Evolutionary conservation across 2,113 vertebrate genomes (phyloP).

Genomic region (Ciconia boyciana): DNA sequence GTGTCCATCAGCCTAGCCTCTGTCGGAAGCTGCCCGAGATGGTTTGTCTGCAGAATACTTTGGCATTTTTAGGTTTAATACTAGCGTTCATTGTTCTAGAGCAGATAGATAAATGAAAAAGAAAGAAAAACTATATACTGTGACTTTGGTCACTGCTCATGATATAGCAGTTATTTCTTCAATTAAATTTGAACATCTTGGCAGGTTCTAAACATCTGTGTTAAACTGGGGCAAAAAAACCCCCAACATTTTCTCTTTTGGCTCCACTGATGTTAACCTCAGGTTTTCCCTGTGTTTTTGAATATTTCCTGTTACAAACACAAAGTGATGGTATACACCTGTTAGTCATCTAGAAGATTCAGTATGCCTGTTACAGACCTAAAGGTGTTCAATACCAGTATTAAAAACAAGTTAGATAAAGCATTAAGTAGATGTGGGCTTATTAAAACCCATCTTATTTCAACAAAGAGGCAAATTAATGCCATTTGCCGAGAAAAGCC

Average conservation of each 20-base stretch:
- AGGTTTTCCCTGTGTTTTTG: neutral
- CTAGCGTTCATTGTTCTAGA: neutral
- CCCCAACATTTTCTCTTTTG: neutral
- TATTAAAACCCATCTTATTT: neutral
- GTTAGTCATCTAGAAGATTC: neutral
- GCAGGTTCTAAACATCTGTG: neutral
- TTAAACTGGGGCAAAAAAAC: neutral
- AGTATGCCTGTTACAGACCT: neutral
- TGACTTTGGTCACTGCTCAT: neutral
- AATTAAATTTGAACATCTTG: neutral
- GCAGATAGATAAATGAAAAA: neutral
- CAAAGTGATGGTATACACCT: neutral
- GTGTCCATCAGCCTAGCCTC: neutral
- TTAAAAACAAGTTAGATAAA: neutral
- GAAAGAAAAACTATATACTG: neutral
- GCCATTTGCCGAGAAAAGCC: neutral
- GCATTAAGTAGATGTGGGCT: neutral
- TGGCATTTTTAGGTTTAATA: neutral
- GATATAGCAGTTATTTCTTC: neutral
- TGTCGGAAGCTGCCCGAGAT: neutral
- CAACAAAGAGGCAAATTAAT: neutral
- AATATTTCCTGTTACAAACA: neutral
- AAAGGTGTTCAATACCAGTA: neutral
- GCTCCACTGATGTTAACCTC: neutral
- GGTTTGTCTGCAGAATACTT: neutral